These are phyloP conservation scores for Uromys caudimaculatus DNA, from an alignment of 2,797 vertebrate genomes.

Conservation along the genomic window DNA sequence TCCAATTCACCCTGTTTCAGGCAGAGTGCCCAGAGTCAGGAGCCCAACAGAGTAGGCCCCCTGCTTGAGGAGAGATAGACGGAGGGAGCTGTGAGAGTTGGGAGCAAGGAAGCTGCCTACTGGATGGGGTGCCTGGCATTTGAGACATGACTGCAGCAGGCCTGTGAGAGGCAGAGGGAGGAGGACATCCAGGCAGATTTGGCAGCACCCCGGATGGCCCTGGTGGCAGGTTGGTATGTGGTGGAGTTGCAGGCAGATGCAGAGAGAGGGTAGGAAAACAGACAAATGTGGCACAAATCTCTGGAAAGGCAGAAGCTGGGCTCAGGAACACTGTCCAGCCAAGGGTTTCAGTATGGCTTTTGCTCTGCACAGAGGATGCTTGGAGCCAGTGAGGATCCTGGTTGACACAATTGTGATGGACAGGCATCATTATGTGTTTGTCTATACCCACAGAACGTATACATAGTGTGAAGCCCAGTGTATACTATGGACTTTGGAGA, in stretches of 20 bases:
- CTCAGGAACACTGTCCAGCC: not conserved
- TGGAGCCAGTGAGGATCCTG: not conserved
- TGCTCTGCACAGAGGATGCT: not conserved
- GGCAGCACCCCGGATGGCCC: too few relatives aligned
- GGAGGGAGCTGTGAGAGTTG: not conserved
- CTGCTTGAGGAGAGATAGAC: not conserved
- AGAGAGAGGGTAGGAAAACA: too few relatives aligned
- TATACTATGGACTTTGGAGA: too few relatives aligned
- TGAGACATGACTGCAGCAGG: not conserved
- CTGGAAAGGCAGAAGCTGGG: not conserved
- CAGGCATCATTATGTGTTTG: not conserved
- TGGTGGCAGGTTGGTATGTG: not conserved
- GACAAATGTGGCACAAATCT: not conserved
- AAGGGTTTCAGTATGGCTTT: not conserved
- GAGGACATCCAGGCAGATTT: not conserved
- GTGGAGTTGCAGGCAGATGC: not conserved
- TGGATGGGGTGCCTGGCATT: not conserved
- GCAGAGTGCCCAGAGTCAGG: not conserved
- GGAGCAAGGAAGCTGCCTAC: not conserved
- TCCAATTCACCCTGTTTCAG: too few relatives aligned
- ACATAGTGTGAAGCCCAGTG: not conserved
- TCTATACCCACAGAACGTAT: not conserved
- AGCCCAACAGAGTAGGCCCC: not conserved
- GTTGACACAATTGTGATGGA: not conserved
- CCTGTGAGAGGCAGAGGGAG: not conserved